Percentiles rank a stretch among this genome's conserved stretches.
Evolutionary conservation across 1,140 invertebrate genomes (phyloP).

Genomic region (Drosophila micromelanica): DNA sequence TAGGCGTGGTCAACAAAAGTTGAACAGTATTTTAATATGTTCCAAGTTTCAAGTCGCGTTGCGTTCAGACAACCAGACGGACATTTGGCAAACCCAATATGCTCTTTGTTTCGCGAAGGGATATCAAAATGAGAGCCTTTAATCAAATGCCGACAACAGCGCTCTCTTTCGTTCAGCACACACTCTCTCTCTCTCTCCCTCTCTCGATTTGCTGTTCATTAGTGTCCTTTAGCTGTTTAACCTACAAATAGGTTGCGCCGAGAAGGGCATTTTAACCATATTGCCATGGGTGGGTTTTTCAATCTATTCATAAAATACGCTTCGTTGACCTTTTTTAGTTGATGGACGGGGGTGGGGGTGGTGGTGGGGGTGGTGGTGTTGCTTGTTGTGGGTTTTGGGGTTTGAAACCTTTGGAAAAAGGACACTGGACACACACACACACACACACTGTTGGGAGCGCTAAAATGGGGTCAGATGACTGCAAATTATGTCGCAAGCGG

Average conservation of each 20-base stretch:
- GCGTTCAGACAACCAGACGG: too few relatives aligned
- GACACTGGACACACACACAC: constrained; percentile 42
- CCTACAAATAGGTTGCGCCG: constrained; percentile 40
- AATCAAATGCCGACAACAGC: neutral
- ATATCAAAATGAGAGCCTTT: neutral
- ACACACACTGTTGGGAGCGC: constrained; percentile 13
- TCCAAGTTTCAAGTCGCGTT: too few relatives aligned
- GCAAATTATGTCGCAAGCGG: constrained; percentile 69
- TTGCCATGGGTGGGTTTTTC: constrained; percentile 52
- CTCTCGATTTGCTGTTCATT: constrained; percentile 25
- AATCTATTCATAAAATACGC: constrained; percentile 63
- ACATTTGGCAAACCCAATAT: too few relatives aligned
- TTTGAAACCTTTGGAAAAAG: constrained; percentile 40
- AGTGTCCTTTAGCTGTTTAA: constrained; percentile 43
- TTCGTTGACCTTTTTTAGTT: constrained; percentile 36
- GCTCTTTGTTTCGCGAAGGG: too few relatives aligned
- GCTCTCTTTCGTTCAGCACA: neutral
- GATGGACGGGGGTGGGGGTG: neutral
- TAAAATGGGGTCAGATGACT: constrained; percentile 56
- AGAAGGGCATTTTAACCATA: constrained; percentile 57
- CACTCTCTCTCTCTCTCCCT: neutral
- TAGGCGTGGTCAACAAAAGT: too few relatives aligned
- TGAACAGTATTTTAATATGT: too few relatives aligned
- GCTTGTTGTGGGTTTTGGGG: neutral
- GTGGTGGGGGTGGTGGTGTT: too few relatives aligned